phyloP scores from a whole-genome alignment of 2,797 vertebrate species.

The Corythornis leucogaster region DNA sequence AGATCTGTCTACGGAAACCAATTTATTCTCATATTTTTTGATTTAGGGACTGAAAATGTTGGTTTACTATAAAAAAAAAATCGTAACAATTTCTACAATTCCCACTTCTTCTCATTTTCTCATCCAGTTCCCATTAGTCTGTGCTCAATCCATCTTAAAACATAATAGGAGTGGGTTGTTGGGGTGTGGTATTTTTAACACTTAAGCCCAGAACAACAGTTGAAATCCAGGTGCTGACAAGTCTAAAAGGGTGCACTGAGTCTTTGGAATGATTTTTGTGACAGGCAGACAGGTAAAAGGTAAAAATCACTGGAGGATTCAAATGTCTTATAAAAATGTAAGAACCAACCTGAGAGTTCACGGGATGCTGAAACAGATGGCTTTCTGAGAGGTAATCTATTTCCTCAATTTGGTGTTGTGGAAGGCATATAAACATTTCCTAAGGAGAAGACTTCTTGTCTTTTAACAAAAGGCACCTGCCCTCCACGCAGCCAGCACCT shows the following conservation, averaged over 20 bases:
- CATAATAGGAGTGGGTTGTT: not conserved
- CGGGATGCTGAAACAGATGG: constrained; percentile 55
- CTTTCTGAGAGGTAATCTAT: constrained; percentile 55
- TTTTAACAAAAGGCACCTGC: constrained; percentile 26
- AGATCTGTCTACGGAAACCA: not conserved
- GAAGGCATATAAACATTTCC: constrained; percentile 53
- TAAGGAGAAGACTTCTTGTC: constrained; percentile 34
- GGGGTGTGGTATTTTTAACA: not conserved
- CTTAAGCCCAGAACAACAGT: not conserved
- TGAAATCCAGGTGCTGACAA: not conserved
- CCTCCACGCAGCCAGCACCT: not conserved
- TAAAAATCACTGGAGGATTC: constrained; percentile 42
- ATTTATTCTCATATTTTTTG: not conserved
- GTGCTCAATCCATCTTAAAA: not conserved
- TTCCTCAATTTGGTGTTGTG: constrained; percentile 44
- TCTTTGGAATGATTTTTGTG: not conserved
- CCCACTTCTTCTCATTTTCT: not conserved
- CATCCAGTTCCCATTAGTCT: not conserved
- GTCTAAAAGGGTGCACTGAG: not conserved
- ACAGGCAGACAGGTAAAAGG: constrained; percentile 26
- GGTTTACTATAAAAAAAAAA: not conserved
- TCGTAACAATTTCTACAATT: not conserved
- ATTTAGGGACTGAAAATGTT: not conserved
- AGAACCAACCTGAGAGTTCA: constrained; percentile 46
- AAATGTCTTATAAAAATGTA: not conserved